Conservation (phyloP, 2,113 vertebrate species). For the Pituophis catenifer region DNA sequence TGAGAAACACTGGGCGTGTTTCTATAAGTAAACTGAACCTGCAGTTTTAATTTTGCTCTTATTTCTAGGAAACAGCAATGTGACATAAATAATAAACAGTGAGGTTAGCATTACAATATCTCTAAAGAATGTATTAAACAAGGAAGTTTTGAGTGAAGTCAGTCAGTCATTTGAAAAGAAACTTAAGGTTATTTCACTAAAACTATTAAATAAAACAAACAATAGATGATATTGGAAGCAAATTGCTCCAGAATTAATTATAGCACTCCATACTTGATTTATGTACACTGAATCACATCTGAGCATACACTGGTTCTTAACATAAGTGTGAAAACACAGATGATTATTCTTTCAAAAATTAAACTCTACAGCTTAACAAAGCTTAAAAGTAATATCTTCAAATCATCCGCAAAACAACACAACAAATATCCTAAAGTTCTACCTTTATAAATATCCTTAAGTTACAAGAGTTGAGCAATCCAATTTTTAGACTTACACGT, state of each 20-base stretch:
- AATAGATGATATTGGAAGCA: conserved; percentile 9
- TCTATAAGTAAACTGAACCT: background rate
- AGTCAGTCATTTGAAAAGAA: conserved; percentile 11
- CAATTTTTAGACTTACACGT: background rate
- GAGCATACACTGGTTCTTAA: background rate
- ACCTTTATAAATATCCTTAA: background rate
- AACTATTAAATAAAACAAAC: conserved; percentile 44
- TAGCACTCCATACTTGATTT: conserved; percentile 15
- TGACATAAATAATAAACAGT: background rate
- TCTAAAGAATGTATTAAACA: conserved; percentile 16
- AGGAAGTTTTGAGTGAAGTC: conserved; percentile 41
- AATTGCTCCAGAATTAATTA: conserved; percentile 30
- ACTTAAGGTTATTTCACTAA: conserved; percentile 31
- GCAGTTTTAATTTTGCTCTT: background rate
- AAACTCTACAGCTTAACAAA: background rate
- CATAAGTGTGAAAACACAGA: background rate
- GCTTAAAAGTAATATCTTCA: accelerated
- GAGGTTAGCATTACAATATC: background rate
- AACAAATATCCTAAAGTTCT: background rate
- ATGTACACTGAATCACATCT: background rate
- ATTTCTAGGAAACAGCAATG: background rate
- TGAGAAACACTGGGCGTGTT: background rate
- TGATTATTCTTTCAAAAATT: background rate
- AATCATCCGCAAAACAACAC: background rate
- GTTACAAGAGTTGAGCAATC: background rate